phyloP scores from a whole-genome alignment of 2,113 vertebrate genomes.

The Nibea albiflora region DNA sequence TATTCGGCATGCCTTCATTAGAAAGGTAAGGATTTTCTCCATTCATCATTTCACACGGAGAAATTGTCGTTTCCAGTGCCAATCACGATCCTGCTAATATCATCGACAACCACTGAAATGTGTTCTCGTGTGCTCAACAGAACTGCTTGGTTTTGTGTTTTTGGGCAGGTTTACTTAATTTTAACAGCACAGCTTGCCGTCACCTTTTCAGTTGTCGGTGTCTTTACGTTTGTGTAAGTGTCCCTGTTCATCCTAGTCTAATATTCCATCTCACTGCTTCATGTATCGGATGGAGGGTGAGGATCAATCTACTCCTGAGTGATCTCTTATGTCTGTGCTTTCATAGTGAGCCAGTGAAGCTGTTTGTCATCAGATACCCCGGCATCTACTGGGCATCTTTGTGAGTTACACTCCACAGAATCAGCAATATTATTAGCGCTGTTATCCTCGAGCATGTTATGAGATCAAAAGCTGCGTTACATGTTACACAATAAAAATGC shows the following conservation, averaged over 20 bases:
- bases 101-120: background rate
- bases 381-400: slow-evolving; percentile 90
- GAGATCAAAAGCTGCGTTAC: background rate
- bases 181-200: slow-evolving; percentile 90
- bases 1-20: slow-evolving; percentile 91
- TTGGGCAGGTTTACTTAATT: slow-evolving; percentile 91
- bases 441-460: background rate
- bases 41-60: background rate
- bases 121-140: background rate
- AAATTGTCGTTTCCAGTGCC: background rate
- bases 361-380: slow-evolving; percentile 83
- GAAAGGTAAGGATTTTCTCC: slow-evolving; percentile 82
- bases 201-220: slow-evolving; percentile 88
- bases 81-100: background rate
- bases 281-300: background rate
- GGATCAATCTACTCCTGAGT: background rate
- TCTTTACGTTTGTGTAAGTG: slow-evolving; percentile 90
- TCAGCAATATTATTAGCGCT: background rate
- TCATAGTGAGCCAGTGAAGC: slow-evolving; percentile 82
- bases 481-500: background rate
- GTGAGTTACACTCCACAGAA: slow-evolving; percentile 82
- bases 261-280: slow-evolving; percentile 1
- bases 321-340: slow-evolving; percentile 36
- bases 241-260: background rate
- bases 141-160: slow-evolving; percentile 37